These are phyloP conservation scores for Aleiodes alternator DNA, from an alignment of 2,888 invertebrate species.

Conservation along the genomic window DNA sequence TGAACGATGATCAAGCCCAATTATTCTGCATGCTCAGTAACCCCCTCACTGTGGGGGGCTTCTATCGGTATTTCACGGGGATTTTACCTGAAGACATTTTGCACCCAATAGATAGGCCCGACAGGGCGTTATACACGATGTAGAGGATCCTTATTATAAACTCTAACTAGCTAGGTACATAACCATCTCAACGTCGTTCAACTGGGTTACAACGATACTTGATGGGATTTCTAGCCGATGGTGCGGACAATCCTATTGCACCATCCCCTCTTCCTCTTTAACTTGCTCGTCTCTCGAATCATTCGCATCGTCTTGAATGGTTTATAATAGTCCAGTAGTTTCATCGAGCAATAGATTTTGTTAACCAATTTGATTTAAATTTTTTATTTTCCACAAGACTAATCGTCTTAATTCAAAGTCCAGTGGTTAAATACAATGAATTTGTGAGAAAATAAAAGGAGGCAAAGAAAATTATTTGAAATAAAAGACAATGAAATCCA, in stretches of 20 bases:
- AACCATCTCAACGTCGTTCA: conserved; percentile 57
- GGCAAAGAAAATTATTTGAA: conserved; percentile 2
- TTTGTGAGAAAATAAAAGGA: background rate
- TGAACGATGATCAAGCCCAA: background rate
- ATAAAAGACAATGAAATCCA: conserved; percentile 25
- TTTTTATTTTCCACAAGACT: background rate
- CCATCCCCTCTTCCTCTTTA: conserved; percentile 1
- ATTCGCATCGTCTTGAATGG: conserved; percentile 63
- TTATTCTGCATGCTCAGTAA: conserved; percentile 57
- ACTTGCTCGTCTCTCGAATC: conserved; percentile 58
- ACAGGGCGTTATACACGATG: conserved; percentile 69
- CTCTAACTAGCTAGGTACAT: conserved; percentile 70
- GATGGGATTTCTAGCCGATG: conserved; percentile 76
- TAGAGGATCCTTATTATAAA: conserved; percentile 75
- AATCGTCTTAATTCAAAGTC: conserved; percentile 58
- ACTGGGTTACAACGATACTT: conserved; percentile 69
- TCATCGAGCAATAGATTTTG: conserved; percentile 11
- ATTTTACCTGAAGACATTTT: conserved; percentile 75
- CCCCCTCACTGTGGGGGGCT: conserved; percentile 50
- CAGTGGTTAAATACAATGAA: conserved; percentile 48
- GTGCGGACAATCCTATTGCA: conserved; percentile 75
- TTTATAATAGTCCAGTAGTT: conserved; percentile 22
- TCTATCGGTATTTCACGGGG: conserved; percentile 72
- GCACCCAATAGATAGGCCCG: conserved; percentile 74
- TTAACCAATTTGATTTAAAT: background rate